Percentiles rank a stretch among this genome's conserved stretches.
Conservation (phyloP, 2,113 vertebrate genomes). For the Ptychochromis oligacanthus region DNA sequence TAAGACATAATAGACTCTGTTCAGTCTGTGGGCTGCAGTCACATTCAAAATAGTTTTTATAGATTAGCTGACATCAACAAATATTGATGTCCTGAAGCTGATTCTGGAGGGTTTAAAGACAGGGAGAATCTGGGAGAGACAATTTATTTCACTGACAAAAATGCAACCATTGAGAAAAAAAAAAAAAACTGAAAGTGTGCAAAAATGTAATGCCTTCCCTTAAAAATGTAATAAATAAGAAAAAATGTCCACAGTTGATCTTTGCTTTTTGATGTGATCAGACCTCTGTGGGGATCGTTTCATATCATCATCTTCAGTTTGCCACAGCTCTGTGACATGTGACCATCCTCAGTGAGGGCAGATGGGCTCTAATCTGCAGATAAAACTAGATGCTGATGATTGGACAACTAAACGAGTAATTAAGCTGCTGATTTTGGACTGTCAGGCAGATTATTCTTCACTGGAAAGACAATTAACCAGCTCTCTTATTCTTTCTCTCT, state of each 20-base stretch:
- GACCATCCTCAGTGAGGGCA: background rate
- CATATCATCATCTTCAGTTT: accelerated
- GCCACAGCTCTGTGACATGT: background rate
- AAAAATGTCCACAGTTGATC: background rate
- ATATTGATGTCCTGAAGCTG: background rate
- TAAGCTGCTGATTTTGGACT: conserved; percentile 2
- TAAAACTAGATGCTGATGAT: conserved; percentile 22
- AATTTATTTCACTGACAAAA: background rate
- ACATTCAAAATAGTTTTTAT: background rate
- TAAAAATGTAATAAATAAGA: background rate
- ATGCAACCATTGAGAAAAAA: background rate
- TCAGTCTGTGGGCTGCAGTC: background rate
- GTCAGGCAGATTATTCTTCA: background rate
- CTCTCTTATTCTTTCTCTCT: background rate
- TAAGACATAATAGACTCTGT: background rate
- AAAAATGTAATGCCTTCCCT: background rate
- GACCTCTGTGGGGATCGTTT: background rate
- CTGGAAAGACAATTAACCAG: background rate
- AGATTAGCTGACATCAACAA: background rate
- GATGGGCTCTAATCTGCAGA: conserved; percentile 52
- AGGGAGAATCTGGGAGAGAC: no score
- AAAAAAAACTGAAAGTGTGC: background rate
- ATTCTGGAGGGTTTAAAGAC: no score
- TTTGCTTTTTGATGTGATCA: background rate
- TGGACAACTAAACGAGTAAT: conserved; percentile 23